Percentiles rank a stretch among this genome's conserved stretches.
These are phyloP conservation scores for Climacteris rufus DNA, from an alignment of 2,113 vertebrate species.

Conservation along the genomic window DNA sequence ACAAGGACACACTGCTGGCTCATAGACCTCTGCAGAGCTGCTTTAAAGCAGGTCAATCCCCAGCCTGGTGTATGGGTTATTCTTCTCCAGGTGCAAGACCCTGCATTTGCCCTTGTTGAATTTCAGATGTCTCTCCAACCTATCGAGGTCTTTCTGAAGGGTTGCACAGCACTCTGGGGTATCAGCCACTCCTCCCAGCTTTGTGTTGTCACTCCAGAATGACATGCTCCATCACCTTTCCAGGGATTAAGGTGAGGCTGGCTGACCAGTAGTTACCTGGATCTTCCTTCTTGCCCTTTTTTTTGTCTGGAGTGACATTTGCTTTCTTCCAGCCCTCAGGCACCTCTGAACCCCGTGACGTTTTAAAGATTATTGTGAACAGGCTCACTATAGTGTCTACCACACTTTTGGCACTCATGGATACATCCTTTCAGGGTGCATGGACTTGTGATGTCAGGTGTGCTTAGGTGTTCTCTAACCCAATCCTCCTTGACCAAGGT, in stretches of 20 bases:
- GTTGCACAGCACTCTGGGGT: background rate
- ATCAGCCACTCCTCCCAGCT: background rate
- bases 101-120: background rate
- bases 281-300: background rate
- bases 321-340: background rate
- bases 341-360: background rate
- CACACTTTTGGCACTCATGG: background rate
- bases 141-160: background rate
- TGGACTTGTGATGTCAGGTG: background rate
- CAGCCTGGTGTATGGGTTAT: background rate
- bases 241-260: too few relatives aligned
- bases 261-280: background rate
- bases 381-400: fast-evolving
- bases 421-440: background rate
- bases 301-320: background rate
- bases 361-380: fast-evolving
- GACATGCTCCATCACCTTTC: background rate
- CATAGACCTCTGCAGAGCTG: background rate
- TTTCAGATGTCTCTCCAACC: background rate
- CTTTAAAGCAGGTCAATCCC: background rate
- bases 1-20: background rate
- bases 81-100: background rate
- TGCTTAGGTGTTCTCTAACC: background rate
- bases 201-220: background rate
- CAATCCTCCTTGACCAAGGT: background rate